Percentiles rank a stretch among this genome's conserved stretches.
These are phyloP conservation scores for Mesorhabditis spiculigera DNA, from an alignment of 2,888 invertebrate species.

Conservation along the genomic window DNA sequence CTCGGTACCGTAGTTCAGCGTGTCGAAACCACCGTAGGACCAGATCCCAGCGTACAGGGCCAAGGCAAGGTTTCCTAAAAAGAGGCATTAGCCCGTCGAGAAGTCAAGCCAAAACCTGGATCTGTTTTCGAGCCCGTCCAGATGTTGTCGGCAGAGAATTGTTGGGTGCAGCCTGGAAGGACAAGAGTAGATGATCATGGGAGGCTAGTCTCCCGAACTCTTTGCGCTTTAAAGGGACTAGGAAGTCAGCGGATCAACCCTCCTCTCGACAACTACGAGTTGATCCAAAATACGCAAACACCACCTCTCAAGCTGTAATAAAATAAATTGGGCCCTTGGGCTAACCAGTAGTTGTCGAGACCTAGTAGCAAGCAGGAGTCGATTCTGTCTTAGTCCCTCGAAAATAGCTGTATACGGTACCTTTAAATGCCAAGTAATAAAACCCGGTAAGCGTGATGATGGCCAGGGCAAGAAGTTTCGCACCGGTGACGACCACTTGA, in stretches of 20 bases:
- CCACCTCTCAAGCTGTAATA: neutral
- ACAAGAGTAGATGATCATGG: no score
- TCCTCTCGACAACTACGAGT: no score
- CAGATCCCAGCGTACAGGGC: slow-evolving; percentile 38
- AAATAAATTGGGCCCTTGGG: neutral
- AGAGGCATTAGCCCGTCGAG: neutral
- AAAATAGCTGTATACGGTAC: slow-evolving; percentile 6
- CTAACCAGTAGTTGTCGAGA: neutral
- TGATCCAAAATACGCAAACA: neutral
- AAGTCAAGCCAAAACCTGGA: neutral
- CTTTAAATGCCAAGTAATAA: slow-evolving; percentile 32
- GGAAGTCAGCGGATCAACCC: no score
- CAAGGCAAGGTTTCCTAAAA: slow-evolving; percentile 8
- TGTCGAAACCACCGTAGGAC: slow-evolving; percentile 38
- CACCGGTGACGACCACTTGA: slow-evolving; percentile 31
- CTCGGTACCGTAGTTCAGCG: slow-evolving; percentile 38
- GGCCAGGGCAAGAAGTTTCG: slow-evolving; percentile 27
- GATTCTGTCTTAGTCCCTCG: no score
- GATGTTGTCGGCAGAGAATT: slow-evolving; percentile 22
- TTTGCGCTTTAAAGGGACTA: no score
- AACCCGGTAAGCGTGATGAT: slow-evolving; percentile 31
- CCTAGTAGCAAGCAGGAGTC: no score
- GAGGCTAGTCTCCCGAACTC: no score
- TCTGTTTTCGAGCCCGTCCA: slow-evolving; percentile 17
- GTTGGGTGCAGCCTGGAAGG: slow-evolving; percentile 12